Conservation (phyloP, 1,140 invertebrate genomes). For the Nautilus pompilius region DNA sequence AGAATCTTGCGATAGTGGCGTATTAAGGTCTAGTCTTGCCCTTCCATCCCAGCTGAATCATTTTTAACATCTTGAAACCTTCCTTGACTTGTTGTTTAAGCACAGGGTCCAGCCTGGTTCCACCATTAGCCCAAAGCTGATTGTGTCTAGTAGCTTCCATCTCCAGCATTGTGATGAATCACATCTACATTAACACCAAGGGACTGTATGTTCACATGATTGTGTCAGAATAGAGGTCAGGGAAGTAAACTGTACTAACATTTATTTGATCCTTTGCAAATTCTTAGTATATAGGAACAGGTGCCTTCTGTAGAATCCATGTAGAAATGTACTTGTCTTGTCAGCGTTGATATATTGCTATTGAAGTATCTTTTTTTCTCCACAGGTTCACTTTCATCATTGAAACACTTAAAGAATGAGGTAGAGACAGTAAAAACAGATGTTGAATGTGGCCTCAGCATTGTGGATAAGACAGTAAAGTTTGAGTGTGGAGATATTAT, state of each 20-base stretch:
- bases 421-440: constrained; percentile 79
- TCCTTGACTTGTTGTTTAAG: no score
- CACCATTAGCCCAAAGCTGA: no score
- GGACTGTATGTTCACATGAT: no score
- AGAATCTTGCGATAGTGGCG: no score
- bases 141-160: no score
- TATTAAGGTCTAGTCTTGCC: no score
- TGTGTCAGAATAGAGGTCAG: no score
- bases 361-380: constrained; percentile 8
- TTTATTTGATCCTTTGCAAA: background rate
- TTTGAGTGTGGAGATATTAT: constrained; percentile 76
- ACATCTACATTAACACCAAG: no score
- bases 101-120: no score
- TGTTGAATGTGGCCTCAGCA: constrained; percentile 81
- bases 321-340: background rate
- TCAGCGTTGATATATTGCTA: background rate
- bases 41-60: no score
- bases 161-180: no score
- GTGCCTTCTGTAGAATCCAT: background rate
- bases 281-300: background rate
- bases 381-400: constrained; percentile 68
- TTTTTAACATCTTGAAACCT: no score
- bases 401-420: constrained; percentile 87
- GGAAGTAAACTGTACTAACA: background rate
- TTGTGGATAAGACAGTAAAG: constrained; percentile 65